These are phyloP conservation scores for Leucoraja erinaceus DNA, from an alignment of 2,113 vertebrate genomes.

Conservation along the genomic window DNA sequence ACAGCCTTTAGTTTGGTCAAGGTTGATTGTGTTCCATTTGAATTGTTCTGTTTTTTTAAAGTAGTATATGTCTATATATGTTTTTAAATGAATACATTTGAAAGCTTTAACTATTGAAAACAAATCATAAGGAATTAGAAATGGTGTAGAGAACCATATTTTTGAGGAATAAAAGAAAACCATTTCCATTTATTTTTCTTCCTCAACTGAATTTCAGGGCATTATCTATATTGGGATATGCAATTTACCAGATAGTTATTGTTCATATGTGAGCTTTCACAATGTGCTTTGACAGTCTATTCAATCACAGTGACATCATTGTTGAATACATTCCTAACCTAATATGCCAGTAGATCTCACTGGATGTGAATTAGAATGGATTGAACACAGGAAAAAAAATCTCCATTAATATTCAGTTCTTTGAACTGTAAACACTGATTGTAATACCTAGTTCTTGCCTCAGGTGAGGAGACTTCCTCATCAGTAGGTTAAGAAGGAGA, in stretches of 20 bases:
- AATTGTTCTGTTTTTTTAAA: slow-evolving; percentile 4
- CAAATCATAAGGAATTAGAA: neutral
- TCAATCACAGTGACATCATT: neutral
- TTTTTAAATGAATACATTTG: neutral
- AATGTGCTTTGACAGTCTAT: neutral
- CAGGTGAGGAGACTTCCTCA: neutral
- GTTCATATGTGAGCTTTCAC: neutral
- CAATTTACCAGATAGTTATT: neutral
- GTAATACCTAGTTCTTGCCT: neutral
- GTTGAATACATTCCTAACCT: neutral
- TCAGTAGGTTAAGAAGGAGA: neutral
- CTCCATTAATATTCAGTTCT: neutral
- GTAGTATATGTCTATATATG: too few relatives aligned
- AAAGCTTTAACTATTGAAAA: neutral
- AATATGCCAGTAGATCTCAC: neutral
- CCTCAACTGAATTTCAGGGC: neutral
- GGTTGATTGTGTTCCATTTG: neutral
- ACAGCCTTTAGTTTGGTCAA: neutral
- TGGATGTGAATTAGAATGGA: neutral
- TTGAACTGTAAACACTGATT: neutral
- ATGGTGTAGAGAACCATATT: neutral
- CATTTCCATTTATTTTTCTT: neutral
- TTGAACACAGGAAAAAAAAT: neutral
- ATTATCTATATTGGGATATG: neutral
- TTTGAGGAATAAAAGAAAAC: neutral